Conservation (phyloP, 2,888 invertebrate species). For the Linnaemya vulpina region DNA sequence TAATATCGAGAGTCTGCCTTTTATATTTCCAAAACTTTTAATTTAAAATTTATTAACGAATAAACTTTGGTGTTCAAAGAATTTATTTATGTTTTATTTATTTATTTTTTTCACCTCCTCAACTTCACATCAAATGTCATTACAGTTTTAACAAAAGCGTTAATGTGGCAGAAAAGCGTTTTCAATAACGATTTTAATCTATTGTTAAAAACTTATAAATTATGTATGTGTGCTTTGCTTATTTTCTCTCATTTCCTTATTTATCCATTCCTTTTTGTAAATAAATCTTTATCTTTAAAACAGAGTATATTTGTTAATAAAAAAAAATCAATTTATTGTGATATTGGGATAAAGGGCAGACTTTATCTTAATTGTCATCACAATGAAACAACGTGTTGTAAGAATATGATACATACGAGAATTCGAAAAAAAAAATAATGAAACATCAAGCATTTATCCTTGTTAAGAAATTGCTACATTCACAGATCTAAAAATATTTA, state of each 20-base stretch:
- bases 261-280: slow-evolving; percentile 5
- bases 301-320: background rate
- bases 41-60: slow-evolving; percentile 28
- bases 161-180: slow-evolving; percentile 69
- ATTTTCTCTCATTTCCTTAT: slow-evolving; percentile 5
- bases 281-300: slow-evolving; percentile 11
- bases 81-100: slow-evolving; percentile 14
- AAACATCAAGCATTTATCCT: slow-evolving; percentile 14
- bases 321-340: slow-evolving; percentile 45
- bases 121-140: slow-evolving; percentile 29
- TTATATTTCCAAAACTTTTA: slow-evolving; percentile 32
- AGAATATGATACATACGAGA: slow-evolving; percentile 12
- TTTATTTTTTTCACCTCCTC: background rate
- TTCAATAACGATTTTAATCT: slow-evolving; percentile 68
- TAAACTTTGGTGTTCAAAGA: slow-evolving; percentile 35
- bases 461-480: background rate
- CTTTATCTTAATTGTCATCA: slow-evolving; percentile 67
- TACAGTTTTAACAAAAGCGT: slow-evolving; percentile 64
- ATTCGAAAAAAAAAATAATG: background rate
- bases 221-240: slow-evolving; percentile 34
- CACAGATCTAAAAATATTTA: too few species aligned
- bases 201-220: slow-evolving; percentile 50
- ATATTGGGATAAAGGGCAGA: slow-evolving; percentile 39
- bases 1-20: slow-evolving; percentile 23
- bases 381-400: slow-evolving; percentile 33